Percentiles rank a stretch among this genome's conserved stretches.
phyloP scores from a whole-genome alignment of 2,113 vertebrate genomes.

The Pseudorectes ferrugineus region DNA sequence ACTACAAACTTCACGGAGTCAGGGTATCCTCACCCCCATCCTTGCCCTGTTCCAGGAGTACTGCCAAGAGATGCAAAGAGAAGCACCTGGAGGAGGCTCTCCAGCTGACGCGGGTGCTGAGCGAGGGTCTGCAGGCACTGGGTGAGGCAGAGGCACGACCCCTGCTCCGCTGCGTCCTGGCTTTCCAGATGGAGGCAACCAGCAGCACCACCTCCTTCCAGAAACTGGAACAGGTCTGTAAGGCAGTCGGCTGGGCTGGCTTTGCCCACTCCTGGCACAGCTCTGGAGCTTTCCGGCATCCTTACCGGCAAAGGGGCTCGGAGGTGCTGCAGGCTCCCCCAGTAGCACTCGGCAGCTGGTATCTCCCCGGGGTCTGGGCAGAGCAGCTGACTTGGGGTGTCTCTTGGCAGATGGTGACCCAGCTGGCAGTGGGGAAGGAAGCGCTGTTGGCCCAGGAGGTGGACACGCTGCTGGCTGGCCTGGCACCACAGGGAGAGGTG shows the following conservation, averaged over 20 bases:
- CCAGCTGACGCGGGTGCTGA: conserved; percentile 60
- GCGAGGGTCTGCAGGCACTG: conserved; percentile 37
- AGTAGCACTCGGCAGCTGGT: rapidly evolving
- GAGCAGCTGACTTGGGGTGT: rapidly evolving
- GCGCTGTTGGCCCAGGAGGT: conserved; percentile 40
- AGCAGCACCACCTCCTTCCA: conserved; percentile 76
- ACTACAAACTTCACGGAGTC: rapidly evolving
- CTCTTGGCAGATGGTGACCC: conserved; percentile 13
- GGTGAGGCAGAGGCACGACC: conserved; percentile 43
- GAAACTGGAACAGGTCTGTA: conserved; percentile 83
- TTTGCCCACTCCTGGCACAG: neutral
- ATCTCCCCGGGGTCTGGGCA: rapidly evolving
- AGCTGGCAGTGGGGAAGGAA: conserved; percentile 17
- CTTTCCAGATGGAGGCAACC: conserved; percentile 76
- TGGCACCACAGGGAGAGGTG: conserved; percentile 10
- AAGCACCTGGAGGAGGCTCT: conserved; percentile 79
- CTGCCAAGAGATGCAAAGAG: conserved; percentile 77
- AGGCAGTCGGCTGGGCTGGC: rapidly evolving
- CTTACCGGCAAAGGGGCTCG: neutral
- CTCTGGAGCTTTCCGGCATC: neutral
- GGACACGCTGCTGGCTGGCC: neutral
- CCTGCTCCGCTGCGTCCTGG: conserved; percentile 75
- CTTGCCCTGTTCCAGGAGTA: conserved; percentile 49
- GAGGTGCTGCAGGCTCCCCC: neutral
- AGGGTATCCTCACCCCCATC: neutral